Base-by-base conservation (phyloP, 2,888 invertebrate species). In the Amorpha juglandis region DNA sequence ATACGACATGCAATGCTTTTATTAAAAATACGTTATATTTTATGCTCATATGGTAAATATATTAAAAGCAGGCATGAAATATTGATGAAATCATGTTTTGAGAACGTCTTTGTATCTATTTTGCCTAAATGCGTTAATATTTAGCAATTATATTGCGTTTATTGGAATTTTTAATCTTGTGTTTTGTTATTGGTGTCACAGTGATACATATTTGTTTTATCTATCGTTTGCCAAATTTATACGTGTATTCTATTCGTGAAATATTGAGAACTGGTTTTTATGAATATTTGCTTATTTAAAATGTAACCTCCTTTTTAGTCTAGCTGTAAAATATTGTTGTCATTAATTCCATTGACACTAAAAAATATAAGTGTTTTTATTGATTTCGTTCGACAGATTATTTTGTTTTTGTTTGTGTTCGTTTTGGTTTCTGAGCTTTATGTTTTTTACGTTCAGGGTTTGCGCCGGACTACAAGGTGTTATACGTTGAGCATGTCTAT, bases 301-400 rank as follows among this genome's bases (percentile, higher is more conserved):
- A 58, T 19, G 38, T 42, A 58, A 58, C 58, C 58, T 58, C 42
- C 58, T 58, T 58, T 55, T 42, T 19, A 38, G 58, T 58, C n/a
- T 42, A 12, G 38, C 19, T 58, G 19, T 58, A 58, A 38, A 58
- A 58, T 58, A 21, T 38, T 38, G 58, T 9, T 11, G 58, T 19
- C 38, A 42, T 58, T 58, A 58, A 58, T 58, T 42, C 42, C 19
- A 42, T 19, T 58, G 58, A 58, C 58, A 42, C 21, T 11, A 58
- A 58, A 58, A 58, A 0, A 19, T 42, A 58, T 1, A 50, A 50
- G 19, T 1, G 6, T 38, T 58, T 55, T 2, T 42, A 19, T 19
- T 19, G 58, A 19, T 11, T 42, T 58, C 19, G 58, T 33, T 35
- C 1, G 0, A 19, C 3, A 58, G 35, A 42, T 19, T 21, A 21